Conservation (phyloP, 1,140 invertebrate species). For the Drosophila pandora region DNA sequence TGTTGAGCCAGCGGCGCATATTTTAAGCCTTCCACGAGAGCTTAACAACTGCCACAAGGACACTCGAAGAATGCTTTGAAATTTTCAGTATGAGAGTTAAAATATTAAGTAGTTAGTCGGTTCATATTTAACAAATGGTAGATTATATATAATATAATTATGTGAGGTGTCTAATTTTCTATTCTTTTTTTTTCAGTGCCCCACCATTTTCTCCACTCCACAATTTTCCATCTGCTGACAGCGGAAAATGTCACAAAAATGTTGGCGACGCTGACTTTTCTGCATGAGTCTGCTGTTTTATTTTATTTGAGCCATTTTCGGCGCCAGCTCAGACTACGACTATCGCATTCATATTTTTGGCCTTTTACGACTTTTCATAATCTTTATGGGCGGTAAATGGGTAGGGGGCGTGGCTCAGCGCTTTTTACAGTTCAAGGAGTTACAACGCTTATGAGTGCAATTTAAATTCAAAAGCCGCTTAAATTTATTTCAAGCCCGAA, state of each 20-base stretch:
- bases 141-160: background rate
- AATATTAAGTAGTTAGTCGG: background rate
- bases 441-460: slow-evolving; percentile 71
- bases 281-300: slow-evolving; percentile 72
- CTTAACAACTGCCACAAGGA: slow-evolving; percentile 19
- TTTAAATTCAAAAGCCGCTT: slow-evolving; percentile 79
- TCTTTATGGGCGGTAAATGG: slow-evolving; percentile 55
- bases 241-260: slow-evolving; percentile 59
- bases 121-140: too few species aligned
- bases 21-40: slow-evolving; percentile 52
- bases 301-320: slow-evolving; percentile 40
- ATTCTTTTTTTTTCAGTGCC: slow-evolving; percentile 10
- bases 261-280: slow-evolving; percentile 55
- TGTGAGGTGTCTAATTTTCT: background rate
- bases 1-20: slow-evolving; percentile 60
- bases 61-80: background rate
- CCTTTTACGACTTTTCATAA: slow-evolving; percentile 73
- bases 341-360: slow-evolving; percentile 69
- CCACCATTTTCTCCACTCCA: background rate
- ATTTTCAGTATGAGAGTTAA: background rate
- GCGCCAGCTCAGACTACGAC: slow-evolving; percentile 38
- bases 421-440: slow-evolving; percentile 72
- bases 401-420: slow-evolving; percentile 45
- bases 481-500: slow-evolving; percentile 53
- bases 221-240: slow-evolving; percentile 41